These are phyloP conservation scores for Hanleya hanleyi DNA, from an alignment of 2,888 invertebrate species.

Conservation along the genomic window DNA sequence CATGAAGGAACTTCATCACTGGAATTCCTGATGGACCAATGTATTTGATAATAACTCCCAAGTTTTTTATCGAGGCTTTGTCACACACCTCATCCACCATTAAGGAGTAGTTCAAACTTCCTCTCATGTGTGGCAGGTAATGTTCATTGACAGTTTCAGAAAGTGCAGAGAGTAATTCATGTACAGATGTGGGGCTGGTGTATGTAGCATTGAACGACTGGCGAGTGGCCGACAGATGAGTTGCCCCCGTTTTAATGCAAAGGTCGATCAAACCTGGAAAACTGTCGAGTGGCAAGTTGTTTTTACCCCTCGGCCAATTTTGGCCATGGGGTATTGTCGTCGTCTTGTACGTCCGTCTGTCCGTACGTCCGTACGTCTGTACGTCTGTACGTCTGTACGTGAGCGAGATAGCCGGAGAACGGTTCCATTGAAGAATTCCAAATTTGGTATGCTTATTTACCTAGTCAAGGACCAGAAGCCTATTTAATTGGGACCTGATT, in stretches of 20 bases:
- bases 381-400: too few species aligned
- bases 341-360: too few species aligned
- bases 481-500: too few species aligned
- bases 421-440: too few species aligned
- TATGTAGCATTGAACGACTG: not conserved
- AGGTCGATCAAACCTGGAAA: not conserved
- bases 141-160: not conserved
- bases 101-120: not conserved
- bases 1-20: not conserved
- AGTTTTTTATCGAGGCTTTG: not conserved
- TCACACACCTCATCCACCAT: not conserved
- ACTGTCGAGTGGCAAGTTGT: conserved; percentile 15
- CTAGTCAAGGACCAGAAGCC: too few species aligned
- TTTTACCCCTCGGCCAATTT: too few species aligned
- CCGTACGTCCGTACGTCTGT: too few species aligned
- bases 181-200: not conserved
- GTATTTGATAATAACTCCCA: not conserved
- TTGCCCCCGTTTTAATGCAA: not conserved
- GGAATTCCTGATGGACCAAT: not conserved
- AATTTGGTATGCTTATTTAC: too few species aligned
- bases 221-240: not conserved
- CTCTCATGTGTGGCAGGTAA: not conserved
- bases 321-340: too few species aligned
- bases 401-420: too few species aligned
- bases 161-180: not conserved